Base-by-base conservation (phyloP, 2,888 invertebrate species). In the Cantharis rustica region DNA sequence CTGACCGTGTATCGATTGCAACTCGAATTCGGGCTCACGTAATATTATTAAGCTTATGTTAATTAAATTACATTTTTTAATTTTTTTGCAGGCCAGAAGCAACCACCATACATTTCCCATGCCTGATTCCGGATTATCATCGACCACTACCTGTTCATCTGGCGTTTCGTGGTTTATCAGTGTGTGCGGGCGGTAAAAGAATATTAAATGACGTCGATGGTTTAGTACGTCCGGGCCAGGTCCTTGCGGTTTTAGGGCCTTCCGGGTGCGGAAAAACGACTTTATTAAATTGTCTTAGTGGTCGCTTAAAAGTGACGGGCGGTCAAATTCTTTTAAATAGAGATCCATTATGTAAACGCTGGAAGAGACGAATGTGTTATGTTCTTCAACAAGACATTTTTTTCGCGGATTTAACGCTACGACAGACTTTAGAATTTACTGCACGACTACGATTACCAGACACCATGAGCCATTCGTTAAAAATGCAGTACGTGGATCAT, bases 361-460 rank as follows among this genome's bases (percentile, higher is more conserved):
- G 93, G 90, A 93, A 93, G 82, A 89, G 95, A 80, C 92, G 93
- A 85, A 94, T 95, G 82, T 94, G 94, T 84, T 95, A 95, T 87
- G 95, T 95, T 68, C 90, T 95, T 78, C 95, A 95, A 86, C 93
- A 95, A 85, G 95, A 95, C 85, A 92, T 95, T 77, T 95, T 95
- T 89, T 94, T 95, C 85, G 92, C 95, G 71, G 93, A 94, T 84
- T 90, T 95, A 83, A 95, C 95, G 1, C 89, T 95, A 75, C 89
- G 93, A 81, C 94, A 95, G 88, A 95, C 95, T 4, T 89, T 95
- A 80, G 92, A 93, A 85, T 91, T 91, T 80, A 90, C 90, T 73
- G 91, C 91, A 31, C 87, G 90, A 81, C 84, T 91, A 80, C 88
- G 91, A 84, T 89, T 95, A 85, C 95, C 95, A 80, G 94, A 95